Conservation (phyloP, 2,113 vertebrate genomes). For the Ranitomeya imitator region DNA sequence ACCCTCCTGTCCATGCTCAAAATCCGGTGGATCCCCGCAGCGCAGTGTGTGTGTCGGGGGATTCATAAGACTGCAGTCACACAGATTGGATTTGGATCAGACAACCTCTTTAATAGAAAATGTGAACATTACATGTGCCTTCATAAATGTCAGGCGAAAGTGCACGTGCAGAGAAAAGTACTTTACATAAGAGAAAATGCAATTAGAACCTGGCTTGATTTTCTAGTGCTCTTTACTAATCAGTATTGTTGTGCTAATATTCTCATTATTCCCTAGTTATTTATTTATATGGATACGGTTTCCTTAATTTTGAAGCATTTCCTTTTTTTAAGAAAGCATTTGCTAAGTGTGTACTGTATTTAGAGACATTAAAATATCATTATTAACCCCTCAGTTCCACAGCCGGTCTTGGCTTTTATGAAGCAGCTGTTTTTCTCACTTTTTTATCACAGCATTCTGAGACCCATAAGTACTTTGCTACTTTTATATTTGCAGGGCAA, state of each 20-base stretch:
- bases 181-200: not conserved
- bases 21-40: too few species aligned
- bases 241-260: not conserved
- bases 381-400: not conserved
- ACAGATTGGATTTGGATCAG: too few species aligned
- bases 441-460: too few species aligned
- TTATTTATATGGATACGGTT: not conserved
- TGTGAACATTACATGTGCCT: not conserved
- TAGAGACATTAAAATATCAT: not conserved
- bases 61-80: too few species aligned
- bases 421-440: too few species aligned
- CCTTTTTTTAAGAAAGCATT: not conserved
- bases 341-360: not conserved
- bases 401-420: too few species aligned
- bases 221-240: not conserved
- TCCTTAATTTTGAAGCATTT: not conserved
- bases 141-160: not conserved
- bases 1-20: too few species aligned
- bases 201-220: not conserved
- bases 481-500: too few species aligned
- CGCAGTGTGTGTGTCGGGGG: too few species aligned
- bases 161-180: not conserved
- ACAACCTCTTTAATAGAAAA: not conserved
- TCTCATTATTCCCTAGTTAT: not conserved
- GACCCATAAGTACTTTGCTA: too few species aligned